phyloP scores from a whole-genome alignment of 2,888 invertebrate genomes.

The Andrena trimmerana region DNA sequence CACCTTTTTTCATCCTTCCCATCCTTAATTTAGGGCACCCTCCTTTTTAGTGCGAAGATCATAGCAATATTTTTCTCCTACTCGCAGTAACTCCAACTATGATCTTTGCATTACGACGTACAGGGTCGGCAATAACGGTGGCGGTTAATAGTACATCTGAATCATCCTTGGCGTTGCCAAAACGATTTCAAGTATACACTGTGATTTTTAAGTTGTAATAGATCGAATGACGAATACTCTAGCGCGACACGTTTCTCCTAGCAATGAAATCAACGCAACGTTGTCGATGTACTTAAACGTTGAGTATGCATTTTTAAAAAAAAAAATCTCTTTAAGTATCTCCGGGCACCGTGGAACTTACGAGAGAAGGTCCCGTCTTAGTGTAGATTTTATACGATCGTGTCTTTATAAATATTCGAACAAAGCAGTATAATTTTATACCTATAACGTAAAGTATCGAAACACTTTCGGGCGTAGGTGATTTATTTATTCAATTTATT shows the following conservation, averaged over 20 bases:
- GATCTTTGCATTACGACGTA: slow-evolving; percentile 65
- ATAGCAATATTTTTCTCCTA: slow-evolving; percentile 29
- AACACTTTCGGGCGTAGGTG: slow-evolving; percentile 8
- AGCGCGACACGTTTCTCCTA: slow-evolving; percentile 29
- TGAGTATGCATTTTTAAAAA: background rate
- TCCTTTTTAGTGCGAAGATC: slow-evolving; percentile 61
- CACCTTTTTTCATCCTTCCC: too few species aligned
- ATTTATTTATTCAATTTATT: slow-evolving; percentile 56
- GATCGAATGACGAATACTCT: slow-evolving; percentile 44
- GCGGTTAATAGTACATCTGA: slow-evolving; percentile 47
- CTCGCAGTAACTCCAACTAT: slow-evolving; percentile 27
- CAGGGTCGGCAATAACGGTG: slow-evolving; percentile 58
- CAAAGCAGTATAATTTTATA: slow-evolving; percentile 24
- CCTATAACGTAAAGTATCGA: slow-evolving; percentile 15
- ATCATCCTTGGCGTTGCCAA: slow-evolving; percentile 51
- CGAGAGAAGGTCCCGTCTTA: background rate
- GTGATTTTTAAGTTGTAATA: slow-evolving; percentile 63
- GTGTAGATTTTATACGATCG: slow-evolving; percentile 21
- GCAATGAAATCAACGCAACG: background rate
- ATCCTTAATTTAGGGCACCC: background rate
- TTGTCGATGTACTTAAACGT: slow-evolving; percentile 18
- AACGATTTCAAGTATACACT: slow-evolving; percentile 53
- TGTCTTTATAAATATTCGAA: slow-evolving; percentile 41
- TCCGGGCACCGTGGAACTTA: slow-evolving; percentile 25
- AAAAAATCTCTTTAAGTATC: background rate